Base-by-base conservation (phyloP, 1,140 invertebrate species). In the Papilio aristodemus region DNA sequence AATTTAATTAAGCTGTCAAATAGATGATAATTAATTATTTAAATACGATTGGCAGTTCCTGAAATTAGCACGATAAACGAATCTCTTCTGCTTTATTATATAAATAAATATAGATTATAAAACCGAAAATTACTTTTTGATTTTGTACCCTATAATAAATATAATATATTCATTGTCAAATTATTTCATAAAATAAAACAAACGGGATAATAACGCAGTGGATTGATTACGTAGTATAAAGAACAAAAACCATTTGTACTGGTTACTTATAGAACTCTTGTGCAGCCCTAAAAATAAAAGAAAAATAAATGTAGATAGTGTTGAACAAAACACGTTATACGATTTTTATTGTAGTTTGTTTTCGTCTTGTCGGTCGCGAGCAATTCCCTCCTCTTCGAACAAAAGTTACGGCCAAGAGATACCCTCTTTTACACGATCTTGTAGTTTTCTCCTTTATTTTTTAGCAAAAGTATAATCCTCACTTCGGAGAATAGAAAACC, bases 391-490 rank as follows among this genome's bases (percentile, higher is more conserved):
- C 76, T 74, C 77, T 70, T 50, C 75, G 71, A 70, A 79, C 72
- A 79, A 85, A 85, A 83, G 81, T 83, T 83, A 80, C 78, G 72
- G 67, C 60, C 68, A 58, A 69, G 71, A 71, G 75, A 75, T 74
- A 76, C 73, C 78, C 75, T 75, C 74, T 80, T 79, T 54, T 77
- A 80, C 78, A 80, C 73, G 70, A 64, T 64, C 71, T 57, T 76
- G 57, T 78, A 78, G 77, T 76, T 80, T 46, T 84, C 76, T 78
- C 78, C 77, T 76, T 78, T 78, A 80, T 71, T 81, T 81, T 80
- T 76, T 75, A 70, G 77, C 74, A 71, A 80, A n/a, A 74, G 80
- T 83, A 84, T 86, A 84, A 86, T 86, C 84, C 77, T 80, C 79
- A 81, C 81, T 86, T 83, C 81, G 73, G 71, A 69, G 71, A 75